Base-by-base conservation (phyloP, 2,888 invertebrate species). In the Drosophila buzzatii region DNA sequence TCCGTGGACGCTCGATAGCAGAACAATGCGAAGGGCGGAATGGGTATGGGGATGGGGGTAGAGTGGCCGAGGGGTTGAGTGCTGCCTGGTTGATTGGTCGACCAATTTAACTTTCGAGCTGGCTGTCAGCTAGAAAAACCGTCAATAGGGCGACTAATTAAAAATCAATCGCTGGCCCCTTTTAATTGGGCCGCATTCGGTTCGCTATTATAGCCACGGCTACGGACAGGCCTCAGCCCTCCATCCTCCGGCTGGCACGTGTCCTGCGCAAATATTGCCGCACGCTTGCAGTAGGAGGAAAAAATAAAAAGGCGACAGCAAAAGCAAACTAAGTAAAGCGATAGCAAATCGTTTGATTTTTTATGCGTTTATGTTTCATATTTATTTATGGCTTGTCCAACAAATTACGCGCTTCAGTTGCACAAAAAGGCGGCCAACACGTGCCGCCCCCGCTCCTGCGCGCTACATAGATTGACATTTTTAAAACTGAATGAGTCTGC, bases 401-500 rank as follows among this genome's bases (percentile, higher is more conserved):
- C 89, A 81, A 88, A 88, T 86, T 86, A 86, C 82, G 82, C 89
- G 85, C 84, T 82, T 85, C 85, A 81, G 82, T 75, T 86, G 78
- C 75, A 83, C 84, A 78, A 88, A 83, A 85, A 78, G 70, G 67
- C 67, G 67, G 63, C 74, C 79, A 85, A 88, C 85, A 85, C 88
- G 85, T 85, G 85, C 31, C 52, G 18, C 18, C n/a, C 47, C 6
- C 27, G 3, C 45, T 7, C 33, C 33, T 16, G 12, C 39, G 58
- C n/a, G 41, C 37, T 45, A 47, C 55, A 52, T 61, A 62, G 70
- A 79, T 74, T 71, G 77, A 87, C 83, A 85, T 88, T 91, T 91
- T 91, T 82, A 88, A 89, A 91, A 91, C 90, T 92, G 90, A 92
- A 91, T 90, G 82, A 89, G 85, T 91, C 91, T 91, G 90, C 92